A percentile compares a stretch with the other conserved stretches of the same genome.
Conservation (phyloP, 2,797 vertebrate species). For the Periparus ater region DNA sequence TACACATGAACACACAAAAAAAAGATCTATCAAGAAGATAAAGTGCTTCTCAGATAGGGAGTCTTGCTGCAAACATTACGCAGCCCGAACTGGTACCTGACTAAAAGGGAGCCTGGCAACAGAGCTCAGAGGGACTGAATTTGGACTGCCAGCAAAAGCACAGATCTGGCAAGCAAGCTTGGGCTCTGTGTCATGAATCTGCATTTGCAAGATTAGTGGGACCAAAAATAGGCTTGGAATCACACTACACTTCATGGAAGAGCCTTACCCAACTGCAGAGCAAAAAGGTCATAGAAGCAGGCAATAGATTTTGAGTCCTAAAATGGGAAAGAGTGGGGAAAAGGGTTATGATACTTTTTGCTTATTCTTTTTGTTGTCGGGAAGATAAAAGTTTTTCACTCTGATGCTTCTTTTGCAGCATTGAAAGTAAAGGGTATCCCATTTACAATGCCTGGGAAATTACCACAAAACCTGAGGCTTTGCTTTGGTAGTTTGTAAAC, state of each 20-base stretch:
- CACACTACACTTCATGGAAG: not conserved
- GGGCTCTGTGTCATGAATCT: not conserved
- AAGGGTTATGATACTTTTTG: not conserved
- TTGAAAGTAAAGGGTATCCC: not conserved
- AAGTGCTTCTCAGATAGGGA: not conserved
- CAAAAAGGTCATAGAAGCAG: not conserved
- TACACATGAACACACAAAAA: not conserved
- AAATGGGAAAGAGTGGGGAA: not conserved
- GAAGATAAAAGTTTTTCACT: not conserved
- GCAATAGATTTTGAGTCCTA: not conserved
- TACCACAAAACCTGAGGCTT: not conserved
- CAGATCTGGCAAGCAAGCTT: not conserved
- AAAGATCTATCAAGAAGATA: conserved; percentile 22
- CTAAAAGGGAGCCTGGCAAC: not conserved
- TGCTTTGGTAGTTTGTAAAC: not conserved
- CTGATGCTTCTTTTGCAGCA: not conserved
- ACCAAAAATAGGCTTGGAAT: conserved; percentile 36
- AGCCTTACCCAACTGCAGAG: not conserved
- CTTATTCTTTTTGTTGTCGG: not conserved
- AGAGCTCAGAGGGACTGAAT: not conserved
- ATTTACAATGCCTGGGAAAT: not conserved
- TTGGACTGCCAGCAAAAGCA: not conserved
- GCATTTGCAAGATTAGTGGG: not conserved
- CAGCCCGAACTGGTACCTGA: not conserved
- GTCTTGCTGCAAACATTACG: not conserved